Evolutionary conservation across 2,113 vertebrate genomes (phyloP).

Genomic region (Synchiropus splendidus): DNA sequence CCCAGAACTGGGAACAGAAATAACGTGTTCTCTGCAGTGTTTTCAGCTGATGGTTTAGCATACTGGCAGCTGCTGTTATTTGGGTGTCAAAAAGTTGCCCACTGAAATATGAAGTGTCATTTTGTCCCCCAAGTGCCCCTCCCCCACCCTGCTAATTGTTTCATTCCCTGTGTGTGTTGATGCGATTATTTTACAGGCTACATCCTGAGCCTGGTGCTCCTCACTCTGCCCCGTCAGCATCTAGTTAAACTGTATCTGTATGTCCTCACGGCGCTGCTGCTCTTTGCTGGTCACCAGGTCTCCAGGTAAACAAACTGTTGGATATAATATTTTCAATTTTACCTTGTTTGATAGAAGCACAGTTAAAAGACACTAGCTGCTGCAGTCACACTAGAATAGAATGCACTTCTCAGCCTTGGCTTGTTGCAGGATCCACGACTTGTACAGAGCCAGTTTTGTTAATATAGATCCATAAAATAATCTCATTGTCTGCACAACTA

Average conservation of each 20-base stretch:
- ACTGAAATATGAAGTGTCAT: neutral
- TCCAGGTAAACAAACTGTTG: conserved; percentile 71
- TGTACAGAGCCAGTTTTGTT: too few species aligned
- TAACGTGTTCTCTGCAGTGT: neutral
- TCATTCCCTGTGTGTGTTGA: neutral
- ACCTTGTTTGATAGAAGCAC: too few species aligned
- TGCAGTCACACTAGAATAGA: neutral
- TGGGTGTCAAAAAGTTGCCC: neutral
- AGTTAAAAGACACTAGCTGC: neutral
- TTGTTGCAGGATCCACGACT: too few species aligned
- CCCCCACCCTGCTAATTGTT: neutral
- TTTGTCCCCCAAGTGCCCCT: neutral
- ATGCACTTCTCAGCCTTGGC: too few species aligned
- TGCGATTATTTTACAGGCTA: conserved; percentile 86
- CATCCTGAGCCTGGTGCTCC: conserved; percentile 89
- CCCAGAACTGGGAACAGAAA: conserved; percentile 8
- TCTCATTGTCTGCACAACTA: too few species aligned
- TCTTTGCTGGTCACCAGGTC: conserved; percentile 95
- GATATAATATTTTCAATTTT: too few species aligned
- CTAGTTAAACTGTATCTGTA: conserved; percentile 95
- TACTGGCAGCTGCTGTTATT: too few species aligned
- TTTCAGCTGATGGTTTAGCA: too few species aligned
- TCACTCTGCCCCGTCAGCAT: conserved; percentile 92
- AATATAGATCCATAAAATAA: too few species aligned
- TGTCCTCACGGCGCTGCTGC: conserved; percentile 85